Evolutionary conservation across 37 sponge, comb jelly and placozoan genomes (phyloP), one percentile per base, ranked within the genome.

Genomic region (Amphimedon queenslandica): DNA sequence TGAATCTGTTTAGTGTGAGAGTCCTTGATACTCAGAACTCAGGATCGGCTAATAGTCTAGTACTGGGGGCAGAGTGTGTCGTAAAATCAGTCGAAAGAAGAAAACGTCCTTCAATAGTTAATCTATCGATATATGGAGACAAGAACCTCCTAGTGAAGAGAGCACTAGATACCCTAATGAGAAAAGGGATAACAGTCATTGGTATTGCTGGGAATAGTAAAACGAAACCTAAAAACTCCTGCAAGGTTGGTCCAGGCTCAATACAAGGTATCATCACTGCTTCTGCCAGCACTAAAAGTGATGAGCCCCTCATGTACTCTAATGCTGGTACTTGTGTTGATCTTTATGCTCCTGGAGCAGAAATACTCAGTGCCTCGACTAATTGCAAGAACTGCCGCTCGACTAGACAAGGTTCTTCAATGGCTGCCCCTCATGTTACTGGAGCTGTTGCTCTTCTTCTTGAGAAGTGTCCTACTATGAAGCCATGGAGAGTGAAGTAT

Each of bases 371-470:
- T 64, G 63, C 79, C 20, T 11, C 57, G 3, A 23, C 1, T 5
- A 23, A 0, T 6, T 71, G 77, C 35, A 57, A 83, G 24, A 42
- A 65, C 42, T 74, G 75, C 30, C 3, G 23, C 13, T 64, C 41
- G 11, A 29, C 47, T 20, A 42, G 35, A 40, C 66, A 58, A 39
- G 85, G 85, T 0, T 77, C 77, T n/a, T 89, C 89, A 11, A 60
- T 79, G 40, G 89, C 89, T 56, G 89, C 77, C 1, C 89, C 89
- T 37, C 72, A 69, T 64, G 89, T 89, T 29, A 69, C 75, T 25
- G 84, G 84, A 37, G 84, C 84, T n/a, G 11, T 89, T 1, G 84
- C 89, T 25, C 42, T 89, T 37, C 47, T 89, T 23, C 67, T 83
- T 32, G 70, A 89, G 67, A 67, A 74, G n/a, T 89, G 89, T 55